phyloP scores from a whole-genome alignment of 1,140 invertebrate species.

The Aphis gossypii region DNA sequence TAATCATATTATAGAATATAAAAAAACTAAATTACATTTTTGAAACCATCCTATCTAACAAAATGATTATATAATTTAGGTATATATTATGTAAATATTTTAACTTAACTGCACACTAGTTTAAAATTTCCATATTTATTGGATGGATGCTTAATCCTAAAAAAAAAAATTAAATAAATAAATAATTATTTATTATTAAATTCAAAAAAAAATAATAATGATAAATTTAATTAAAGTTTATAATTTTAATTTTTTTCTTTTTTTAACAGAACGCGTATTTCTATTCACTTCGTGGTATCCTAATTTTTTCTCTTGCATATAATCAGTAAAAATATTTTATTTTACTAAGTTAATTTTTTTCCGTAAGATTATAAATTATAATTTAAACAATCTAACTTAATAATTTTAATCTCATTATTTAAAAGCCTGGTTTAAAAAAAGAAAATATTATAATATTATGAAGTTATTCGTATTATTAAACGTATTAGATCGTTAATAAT shows the following conservation, averaged over 20 bases:
- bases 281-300: neutral
- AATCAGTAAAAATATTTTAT: neutral
- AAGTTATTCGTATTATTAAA: neutral
- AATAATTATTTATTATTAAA: neutral
- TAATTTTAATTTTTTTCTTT: neutral
- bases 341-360: constrained; percentile 9
- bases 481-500: neutral
- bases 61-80: neutral
- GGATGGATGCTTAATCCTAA: neutral
- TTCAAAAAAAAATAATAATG: neutral
- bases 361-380: neutral
- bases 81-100: constrained; percentile 7
- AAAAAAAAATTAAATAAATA: constrained; percentile 6
- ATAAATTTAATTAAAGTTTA: constrained; percentile 20
- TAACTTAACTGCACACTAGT: neutral
- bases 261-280: neutral
- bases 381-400: neutral
- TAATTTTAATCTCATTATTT: neutral
- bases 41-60: neutral
- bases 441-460: neutral
- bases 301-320: neutral
- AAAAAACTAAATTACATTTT: neutral
- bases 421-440: neutral
- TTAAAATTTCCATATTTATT: constrained; percentile 17
- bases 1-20: neutral